phyloP scores from a whole-genome alignment of 2,797 vertebrate genomes.

The Diglossa cyanea region DNA sequence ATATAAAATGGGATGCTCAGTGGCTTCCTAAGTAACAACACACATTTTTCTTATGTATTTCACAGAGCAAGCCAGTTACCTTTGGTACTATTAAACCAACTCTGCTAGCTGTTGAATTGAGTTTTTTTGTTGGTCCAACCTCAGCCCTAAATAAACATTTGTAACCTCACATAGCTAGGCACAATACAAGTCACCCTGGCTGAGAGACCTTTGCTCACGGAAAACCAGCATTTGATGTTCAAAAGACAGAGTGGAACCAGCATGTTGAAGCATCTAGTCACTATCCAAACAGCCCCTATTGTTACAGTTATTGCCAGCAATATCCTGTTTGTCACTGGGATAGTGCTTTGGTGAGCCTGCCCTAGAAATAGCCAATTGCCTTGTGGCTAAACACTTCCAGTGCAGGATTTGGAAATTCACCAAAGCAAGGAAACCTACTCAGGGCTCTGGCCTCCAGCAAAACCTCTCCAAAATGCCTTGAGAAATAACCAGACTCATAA shows the following conservation, averaged over 20 bases:
- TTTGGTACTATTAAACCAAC: neutral
- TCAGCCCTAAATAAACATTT: conserved; percentile 9
- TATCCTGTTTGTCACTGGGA: conserved; percentile 55
- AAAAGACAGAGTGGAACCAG: neutral
- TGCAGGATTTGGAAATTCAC: neutral
- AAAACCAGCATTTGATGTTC: conserved; percentile 19
- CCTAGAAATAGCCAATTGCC: neutral
- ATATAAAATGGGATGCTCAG: neutral
- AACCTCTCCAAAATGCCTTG: neutral
- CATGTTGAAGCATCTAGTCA: neutral
- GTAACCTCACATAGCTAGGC: neutral
- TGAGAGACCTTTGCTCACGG: conserved; percentile 18
- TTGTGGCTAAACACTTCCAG: neutral
- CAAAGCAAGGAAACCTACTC: neutral
- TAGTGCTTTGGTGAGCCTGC: neutral
- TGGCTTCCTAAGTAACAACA: neutral
- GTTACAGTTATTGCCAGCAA: conserved; percentile 35
- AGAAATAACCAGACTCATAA: neutral
- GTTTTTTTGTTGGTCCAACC: neutral
- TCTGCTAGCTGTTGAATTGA: neutral
- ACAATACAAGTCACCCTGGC: conserved; percentile 27
- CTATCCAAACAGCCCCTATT: conserved; percentile 55
- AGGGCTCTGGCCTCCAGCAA: neutral
- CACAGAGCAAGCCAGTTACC: neutral
- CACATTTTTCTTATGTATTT: neutral